Conservation (phyloP, 1,140 invertebrate genomes). For the Plodia interpunctella region DNA sequence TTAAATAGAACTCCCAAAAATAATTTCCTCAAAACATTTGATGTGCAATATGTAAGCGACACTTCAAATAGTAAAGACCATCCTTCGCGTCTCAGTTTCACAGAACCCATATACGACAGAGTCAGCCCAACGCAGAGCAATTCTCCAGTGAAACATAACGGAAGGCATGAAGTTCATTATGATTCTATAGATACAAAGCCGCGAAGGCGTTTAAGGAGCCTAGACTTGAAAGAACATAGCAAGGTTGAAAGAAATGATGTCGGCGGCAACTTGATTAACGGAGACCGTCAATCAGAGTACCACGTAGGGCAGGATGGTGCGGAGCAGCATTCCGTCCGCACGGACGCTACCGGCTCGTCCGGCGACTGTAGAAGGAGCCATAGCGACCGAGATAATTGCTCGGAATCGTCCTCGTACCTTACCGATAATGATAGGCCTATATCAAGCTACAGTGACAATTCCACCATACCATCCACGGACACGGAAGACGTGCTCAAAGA, state of each 20-base stretch:
- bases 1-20: conserved; percentile 65
- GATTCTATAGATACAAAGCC: conserved; percentile 75
- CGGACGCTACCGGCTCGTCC: conserved; percentile 60
- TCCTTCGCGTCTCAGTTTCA: conserved; percentile 59
- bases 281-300: conserved; percentile 52
- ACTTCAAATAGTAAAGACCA: conserved; percentile 48
- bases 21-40: conserved; percentile 68
- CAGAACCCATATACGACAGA: conserved; percentile 74
- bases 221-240: conserved; percentile 53
- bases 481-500: conserved; percentile 72
- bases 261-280: conserved; percentile 53
- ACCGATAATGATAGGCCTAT: conserved; percentile 71
- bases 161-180: conserved; percentile 61
- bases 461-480: conserved; percentile 71
- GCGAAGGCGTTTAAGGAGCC: conserved; percentile 55
- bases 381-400: conserved; percentile 70
- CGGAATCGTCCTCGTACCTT: conserved; percentile 68
- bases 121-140: conserved; percentile 56
- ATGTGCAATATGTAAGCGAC: conserved; percentile 57
- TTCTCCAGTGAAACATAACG: conserved; percentile 59
- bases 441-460: conserved; percentile 73
- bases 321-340: conserved; percentile 67
- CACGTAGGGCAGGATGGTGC: conserved; percentile 52
- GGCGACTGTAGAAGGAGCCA: conserved; percentile 64
- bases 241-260: conserved; percentile 50